These are phyloP conservation scores for Calyptommatus sinebrachiatus DNA, from an alignment of 2,113 vertebrate species.

Conservation along the genomic window DNA sequence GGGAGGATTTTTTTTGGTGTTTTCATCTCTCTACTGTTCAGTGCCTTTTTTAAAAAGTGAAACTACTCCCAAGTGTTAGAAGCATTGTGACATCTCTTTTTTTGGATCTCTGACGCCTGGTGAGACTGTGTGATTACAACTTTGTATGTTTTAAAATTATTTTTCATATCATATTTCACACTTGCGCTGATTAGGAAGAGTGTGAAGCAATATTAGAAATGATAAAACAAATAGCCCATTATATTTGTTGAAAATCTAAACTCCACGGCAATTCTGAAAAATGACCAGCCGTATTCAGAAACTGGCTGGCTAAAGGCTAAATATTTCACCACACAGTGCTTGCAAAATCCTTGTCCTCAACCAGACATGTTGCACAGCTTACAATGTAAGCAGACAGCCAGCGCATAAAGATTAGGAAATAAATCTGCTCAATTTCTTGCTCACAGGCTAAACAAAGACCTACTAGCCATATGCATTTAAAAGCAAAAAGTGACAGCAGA, in stretches of 20 bases:
- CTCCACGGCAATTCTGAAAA: not conserved
- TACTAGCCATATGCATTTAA: not conserved
- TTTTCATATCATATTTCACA: not conserved
- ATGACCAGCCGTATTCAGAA: not conserved
- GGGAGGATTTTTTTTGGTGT: not conserved
- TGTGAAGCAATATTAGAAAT: not conserved
- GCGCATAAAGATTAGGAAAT: constrained; percentile 5
- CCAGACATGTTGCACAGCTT: not conserved
- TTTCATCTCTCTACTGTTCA: no score
- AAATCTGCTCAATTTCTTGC: not conserved
- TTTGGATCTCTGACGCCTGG: no score
- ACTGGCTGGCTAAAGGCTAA: not conserved
- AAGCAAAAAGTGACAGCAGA: not conserved
- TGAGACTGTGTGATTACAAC: not conserved
- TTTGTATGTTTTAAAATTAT: not conserved
- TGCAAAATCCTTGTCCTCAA: not conserved
- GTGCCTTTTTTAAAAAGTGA: no score
- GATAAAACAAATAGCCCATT: not conserved
- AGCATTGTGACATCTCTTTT: not conserved
- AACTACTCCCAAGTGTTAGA: not conserved
- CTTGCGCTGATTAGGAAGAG: not conserved
- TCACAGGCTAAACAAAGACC: not conserved
- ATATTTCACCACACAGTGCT: not conserved
- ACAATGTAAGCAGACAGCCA: not conserved
- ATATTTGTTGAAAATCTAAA: not conserved